These are phyloP conservation scores for Moxostoma hubbsi DNA, from an alignment of 2,797 vertebrate species.

Conservation along the genomic window DNA sequence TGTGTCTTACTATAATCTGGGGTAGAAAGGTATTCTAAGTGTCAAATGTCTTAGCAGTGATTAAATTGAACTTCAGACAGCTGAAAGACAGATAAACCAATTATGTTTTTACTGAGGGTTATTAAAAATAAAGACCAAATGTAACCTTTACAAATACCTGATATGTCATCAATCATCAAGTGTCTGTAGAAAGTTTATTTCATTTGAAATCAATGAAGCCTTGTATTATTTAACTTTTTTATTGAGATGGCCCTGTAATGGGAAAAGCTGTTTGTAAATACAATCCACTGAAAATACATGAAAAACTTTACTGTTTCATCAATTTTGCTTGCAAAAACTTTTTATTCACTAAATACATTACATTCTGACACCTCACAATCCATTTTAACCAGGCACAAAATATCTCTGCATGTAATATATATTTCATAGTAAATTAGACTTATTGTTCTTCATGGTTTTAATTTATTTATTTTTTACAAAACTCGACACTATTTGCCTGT, in stretches of 20 bases:
- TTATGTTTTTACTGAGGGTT: background rate
- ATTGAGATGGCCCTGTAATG: background rate
- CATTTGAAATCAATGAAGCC: background rate
- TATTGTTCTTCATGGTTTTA: no score
- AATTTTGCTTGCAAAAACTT: no score
- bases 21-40: background rate
- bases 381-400: no score
- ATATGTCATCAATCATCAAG: background rate
- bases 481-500: no score
- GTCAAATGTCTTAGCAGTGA: background rate
- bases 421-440: no score
- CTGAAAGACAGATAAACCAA: conserved; percentile 2
- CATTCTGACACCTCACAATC: no score
- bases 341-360: no score
- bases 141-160: conserved; percentile 1
- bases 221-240: no score
- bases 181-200: conserved; percentile 16
- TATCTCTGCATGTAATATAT: no score
- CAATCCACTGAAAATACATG: no score
- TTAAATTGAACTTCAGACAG: conserved; percentile 3
- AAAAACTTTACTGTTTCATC: no score
- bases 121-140: background rate
- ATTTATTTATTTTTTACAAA: no score
- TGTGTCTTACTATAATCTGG: conserved; percentile 1
- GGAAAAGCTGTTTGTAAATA: background rate